Evolutionary conservation across 2,888 invertebrate genomes (phyloP).

Genomic region (Oxystoma pomonae): DNA sequence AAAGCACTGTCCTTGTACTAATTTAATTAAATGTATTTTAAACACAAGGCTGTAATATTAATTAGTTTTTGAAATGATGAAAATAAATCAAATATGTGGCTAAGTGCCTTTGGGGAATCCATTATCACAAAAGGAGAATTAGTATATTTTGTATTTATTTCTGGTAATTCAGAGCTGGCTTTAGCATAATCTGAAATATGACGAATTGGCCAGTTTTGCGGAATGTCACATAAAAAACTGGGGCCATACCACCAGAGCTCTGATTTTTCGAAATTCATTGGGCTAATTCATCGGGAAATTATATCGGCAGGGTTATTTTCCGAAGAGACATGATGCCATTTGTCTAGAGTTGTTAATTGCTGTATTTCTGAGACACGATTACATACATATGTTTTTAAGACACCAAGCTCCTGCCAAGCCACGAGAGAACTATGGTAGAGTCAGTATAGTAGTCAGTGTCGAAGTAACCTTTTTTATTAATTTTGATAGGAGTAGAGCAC

Average conservation of each 20-base stretch:
- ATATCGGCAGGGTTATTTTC: conserved; percentile 18
- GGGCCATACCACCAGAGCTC: conserved; percentile 18
- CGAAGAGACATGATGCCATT: conserved; percentile 14
- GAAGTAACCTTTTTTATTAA: too few relatives aligned
- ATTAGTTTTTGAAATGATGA: not conserved
- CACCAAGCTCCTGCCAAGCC: conserved; percentile 10
- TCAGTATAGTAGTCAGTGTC: too few relatives aligned
- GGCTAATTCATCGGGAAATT: conserved; percentile 12
- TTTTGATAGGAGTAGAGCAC: too few relatives aligned
- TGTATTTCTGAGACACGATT: conserved; percentile 18
- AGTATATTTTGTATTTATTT: not conserved
- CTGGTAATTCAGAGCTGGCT: not conserved
- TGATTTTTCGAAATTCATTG: conserved; percentile 3
- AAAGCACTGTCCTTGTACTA: not conserved
- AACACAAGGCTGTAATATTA: not conserved
- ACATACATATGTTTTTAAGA: conserved; percentile 14
- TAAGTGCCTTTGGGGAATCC: not conserved
- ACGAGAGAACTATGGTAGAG: conserved; percentile 15
- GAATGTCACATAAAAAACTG: conserved; percentile 3
- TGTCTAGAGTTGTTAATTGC: not conserved
- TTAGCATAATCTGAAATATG: conserved; percentile 3
- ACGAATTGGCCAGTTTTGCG: not conserved
- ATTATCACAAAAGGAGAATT: not conserved
- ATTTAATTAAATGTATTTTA: not conserved
- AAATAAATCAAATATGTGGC: not conserved